Evolutionary conservation across 2,113 vertebrate genomes (phyloP).

Genomic region (Alligator mississippiensis): DNA sequence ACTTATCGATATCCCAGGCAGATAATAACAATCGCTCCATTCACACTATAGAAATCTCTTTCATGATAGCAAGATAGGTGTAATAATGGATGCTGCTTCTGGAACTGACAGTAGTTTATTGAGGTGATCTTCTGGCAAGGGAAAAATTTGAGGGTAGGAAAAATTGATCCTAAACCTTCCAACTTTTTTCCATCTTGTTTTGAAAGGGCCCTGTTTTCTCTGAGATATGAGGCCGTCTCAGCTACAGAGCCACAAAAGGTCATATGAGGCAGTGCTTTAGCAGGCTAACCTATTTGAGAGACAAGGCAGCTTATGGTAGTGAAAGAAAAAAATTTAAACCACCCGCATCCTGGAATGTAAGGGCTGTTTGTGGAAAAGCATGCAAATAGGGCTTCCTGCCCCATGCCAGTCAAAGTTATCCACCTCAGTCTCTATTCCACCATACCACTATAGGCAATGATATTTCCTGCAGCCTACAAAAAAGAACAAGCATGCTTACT

Average conservation of each 20-base stretch:
- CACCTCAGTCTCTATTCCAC: fast-evolving
- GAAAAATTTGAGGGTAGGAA: not conserved
- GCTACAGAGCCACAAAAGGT: not conserved
- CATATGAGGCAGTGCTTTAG: not conserved
- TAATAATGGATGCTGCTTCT: slow-evolving; percentile 63
- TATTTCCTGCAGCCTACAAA: not conserved
- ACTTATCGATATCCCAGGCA: slow-evolving; percentile 52
- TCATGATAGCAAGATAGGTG: slow-evolving; percentile 45
- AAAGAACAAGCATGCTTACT: not conserved
- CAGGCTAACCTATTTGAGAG: not conserved
- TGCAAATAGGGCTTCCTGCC: not conserved
- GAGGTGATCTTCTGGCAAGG: slow-evolving; percentile 38
- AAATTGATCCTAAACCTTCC: not conserved
- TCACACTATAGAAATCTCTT: slow-evolving; percentile 44
- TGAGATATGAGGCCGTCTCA: not conserved
- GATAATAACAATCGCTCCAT: slow-evolving; percentile 62
- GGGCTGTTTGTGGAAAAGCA: not conserved
- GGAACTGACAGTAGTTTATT: slow-evolving; percentile 30
- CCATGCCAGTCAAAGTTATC: not conserved
- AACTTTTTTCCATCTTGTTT: not conserved
- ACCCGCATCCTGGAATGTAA: not conserved
- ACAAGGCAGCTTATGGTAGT: not conserved
- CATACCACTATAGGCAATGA: not conserved
- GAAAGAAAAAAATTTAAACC: not conserved
- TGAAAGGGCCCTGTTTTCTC: not conserved